Evolutionary conservation across 2,113 vertebrate genomes (phyloP).

Genomic region (Tyrannus savana): DNA sequence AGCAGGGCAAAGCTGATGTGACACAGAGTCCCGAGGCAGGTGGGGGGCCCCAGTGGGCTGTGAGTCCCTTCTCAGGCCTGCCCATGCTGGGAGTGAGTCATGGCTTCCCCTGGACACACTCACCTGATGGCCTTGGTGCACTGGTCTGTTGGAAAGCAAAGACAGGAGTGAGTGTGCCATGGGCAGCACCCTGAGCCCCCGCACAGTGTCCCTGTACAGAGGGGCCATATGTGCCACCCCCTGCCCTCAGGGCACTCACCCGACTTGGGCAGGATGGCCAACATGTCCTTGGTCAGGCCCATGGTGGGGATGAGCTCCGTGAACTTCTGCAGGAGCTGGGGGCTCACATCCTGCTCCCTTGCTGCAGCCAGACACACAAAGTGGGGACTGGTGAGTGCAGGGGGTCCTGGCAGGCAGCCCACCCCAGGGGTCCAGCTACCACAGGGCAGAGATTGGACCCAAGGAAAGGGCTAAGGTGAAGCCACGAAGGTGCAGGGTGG

Average conservation of each 20-base stretch:
- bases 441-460: fast-evolving
- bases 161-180: background rate
- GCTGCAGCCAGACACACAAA: background rate
- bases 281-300: background rate
- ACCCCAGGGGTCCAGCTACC: fast-evolving
- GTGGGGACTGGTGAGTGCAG: fast-evolving
- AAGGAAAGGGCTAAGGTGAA: background rate
- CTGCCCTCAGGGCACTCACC: background rate
- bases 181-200: background rate
- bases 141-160: background rate
- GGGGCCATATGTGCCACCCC: fast-evolving
- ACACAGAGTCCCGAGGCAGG: fast-evolving
- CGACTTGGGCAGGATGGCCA: background rate
- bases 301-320: background rate
- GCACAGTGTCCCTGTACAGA: fast-evolving
- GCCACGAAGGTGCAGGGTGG: background rate
- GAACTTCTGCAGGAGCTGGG: conserved; percentile 17
- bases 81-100: background rate
- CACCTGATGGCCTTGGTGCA: background rate
- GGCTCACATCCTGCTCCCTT: background rate
- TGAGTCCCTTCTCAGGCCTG: background rate
- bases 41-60: fast-evolving
- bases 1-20: background rate
- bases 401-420: background rate
- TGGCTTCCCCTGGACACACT: background rate